These are phyloP conservation scores for Cotesia congregata DNA, from an alignment of 2,888 invertebrate species.

Conservation along the genomic window DNA sequence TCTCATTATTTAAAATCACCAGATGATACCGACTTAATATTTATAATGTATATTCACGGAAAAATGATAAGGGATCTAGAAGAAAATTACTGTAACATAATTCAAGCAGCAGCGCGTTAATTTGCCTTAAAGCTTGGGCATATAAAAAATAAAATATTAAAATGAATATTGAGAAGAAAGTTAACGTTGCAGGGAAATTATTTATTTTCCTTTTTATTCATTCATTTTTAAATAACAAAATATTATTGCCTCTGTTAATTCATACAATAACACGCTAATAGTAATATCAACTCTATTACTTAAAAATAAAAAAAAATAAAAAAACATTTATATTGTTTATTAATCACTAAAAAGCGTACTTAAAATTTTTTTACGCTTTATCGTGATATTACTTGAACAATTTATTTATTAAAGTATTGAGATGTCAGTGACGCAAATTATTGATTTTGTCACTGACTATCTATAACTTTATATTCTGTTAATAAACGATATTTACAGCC, in stretches of 20 bases:
- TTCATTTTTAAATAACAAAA: neutral
- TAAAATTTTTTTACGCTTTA: constrained; percentile 3
- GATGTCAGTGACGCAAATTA: constrained; percentile 38
- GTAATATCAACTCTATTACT: neutral
- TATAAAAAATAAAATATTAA: constrained; percentile 1
- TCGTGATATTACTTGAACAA: neutral
- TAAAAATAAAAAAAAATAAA: neutral
- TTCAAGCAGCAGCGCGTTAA: constrained; percentile 17
- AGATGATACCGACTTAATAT: neutral
- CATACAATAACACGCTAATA: neutral
- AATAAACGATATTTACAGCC: neutral
- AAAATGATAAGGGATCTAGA: constrained; percentile 8
- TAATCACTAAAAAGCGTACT: neutral
- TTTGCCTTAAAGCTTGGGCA: constrained; percentile 15
- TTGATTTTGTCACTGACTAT: constrained; percentile 36
- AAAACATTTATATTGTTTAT: neutral
- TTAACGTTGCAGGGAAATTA: neutral
- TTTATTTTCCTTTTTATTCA: neutral
- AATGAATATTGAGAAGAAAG: constrained; percentile 13
- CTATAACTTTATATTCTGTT: neutral
- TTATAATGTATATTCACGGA: neutral
- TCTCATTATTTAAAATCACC: no score
- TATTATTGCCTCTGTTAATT: neutral
- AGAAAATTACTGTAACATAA: constrained; percentile 13
- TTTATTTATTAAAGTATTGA: constrained; percentile 1